Conservation (phyloP, 2,888 invertebrate species). For the Sminthurinus aureus region DNA sequence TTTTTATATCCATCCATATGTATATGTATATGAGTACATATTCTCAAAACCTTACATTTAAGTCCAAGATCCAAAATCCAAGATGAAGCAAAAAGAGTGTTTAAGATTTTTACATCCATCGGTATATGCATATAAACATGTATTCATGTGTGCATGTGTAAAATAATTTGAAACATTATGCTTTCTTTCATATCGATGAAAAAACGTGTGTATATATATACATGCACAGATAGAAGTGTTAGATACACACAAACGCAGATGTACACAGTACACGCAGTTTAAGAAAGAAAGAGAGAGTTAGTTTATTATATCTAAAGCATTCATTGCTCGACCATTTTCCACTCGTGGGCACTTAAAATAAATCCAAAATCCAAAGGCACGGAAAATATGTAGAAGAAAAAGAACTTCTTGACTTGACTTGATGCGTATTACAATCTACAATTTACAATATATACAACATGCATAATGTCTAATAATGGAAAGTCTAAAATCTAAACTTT, state of each 20-base stretch:
- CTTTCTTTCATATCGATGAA: neutral
- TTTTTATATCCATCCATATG: neutral
- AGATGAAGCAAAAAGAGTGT: too few relatives aligned
- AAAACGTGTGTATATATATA: neutral
- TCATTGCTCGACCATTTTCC: conserved; percentile 1
- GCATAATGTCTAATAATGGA: conserved; percentile 6
- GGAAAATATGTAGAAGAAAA: neutral
- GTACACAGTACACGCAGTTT: too few relatives aligned
- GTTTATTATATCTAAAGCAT: conserved; percentile 17
- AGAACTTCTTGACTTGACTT: neutral
- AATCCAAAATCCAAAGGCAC: conserved; percentile 19
- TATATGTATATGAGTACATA: neutral
- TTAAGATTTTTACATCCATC: too few relatives aligned
- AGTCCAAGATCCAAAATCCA: neutral
- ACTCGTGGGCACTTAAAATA: conserved; percentile 27
- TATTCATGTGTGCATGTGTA: neutral
- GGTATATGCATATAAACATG: neutral
- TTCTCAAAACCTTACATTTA: neutral
- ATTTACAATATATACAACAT: neutral
- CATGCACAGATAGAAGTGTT: neutral
- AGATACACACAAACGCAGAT: neutral
- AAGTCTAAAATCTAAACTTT: conserved; percentile 15
- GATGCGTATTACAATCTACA: too few relatives aligned
- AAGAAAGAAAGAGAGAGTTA: neutral
- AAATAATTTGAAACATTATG: neutral